phyloP scores from a whole-genome alignment of 2,113 vertebrate genomes.

The Amphiprion ocellaris region DNA sequence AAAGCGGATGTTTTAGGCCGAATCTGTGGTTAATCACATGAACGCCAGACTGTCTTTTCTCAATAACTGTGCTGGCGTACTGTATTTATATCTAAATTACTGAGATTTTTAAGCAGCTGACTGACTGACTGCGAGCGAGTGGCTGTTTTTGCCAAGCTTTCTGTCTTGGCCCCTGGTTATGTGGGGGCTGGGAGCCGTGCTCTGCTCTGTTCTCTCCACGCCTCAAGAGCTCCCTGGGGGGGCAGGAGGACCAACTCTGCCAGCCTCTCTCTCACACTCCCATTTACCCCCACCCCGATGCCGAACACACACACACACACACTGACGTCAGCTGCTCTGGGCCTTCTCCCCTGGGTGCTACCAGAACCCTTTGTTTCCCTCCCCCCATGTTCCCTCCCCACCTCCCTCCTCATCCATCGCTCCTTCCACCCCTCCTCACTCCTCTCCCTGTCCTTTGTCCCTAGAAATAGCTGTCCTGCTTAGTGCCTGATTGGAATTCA shows the following conservation, averaged over 20 bases:
- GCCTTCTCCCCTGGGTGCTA: conserved; percentile 97
- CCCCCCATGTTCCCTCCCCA: conserved; percentile 85
- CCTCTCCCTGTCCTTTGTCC: conserved; percentile 86
- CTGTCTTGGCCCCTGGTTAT: conserved; percentile 48
- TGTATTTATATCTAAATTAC: background rate
- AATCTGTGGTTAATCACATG: background rate
- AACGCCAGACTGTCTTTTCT: background rate
- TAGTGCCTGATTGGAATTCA: conserved; percentile 88
- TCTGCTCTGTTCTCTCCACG: conserved; percentile 75
- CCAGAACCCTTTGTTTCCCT: conserved; percentile 87
- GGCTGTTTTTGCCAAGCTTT: conserved; percentile 48
- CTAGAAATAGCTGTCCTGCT: conserved; percentile 86
- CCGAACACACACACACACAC: conserved; percentile 58
- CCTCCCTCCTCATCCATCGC: conserved; percentile 61
- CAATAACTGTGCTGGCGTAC: background rate
- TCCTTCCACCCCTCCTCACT: conserved; percentile 90
- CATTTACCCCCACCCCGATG: conserved; percentile 86
- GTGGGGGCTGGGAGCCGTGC: conserved; percentile 72
- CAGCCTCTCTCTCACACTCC: conserved; percentile 96
- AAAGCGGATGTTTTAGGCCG: background rate
- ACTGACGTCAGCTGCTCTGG: conserved; percentile 96
- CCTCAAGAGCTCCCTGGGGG: conserved; percentile 84
- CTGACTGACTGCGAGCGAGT: background rate
- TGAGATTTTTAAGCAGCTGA: conserved; percentile 8
- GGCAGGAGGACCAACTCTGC: conserved; percentile 93